These are phyloP conservation scores for Ammodytes marinus DNA, from an alignment of 2,113 vertebrate genomes.

Conservation along the genomic window DNA sequence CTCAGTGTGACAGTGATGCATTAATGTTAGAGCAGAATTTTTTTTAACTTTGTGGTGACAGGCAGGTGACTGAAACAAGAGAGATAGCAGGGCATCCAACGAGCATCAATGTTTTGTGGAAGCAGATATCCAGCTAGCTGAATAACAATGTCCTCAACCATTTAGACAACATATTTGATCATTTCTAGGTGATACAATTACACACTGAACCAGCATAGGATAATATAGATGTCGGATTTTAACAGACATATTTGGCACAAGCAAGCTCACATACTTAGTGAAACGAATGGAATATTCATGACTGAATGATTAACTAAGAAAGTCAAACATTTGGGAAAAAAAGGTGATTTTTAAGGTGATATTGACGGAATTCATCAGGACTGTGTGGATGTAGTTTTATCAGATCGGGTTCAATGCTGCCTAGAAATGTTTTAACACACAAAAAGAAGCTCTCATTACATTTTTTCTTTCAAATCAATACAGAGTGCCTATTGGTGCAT, in stretches of 20 bases:
- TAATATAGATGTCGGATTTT: background rate
- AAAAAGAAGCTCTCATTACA: background rate
- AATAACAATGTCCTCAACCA: background rate
- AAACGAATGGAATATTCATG: background rate
- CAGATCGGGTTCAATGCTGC: slow-evolving; percentile 7
- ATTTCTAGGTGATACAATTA: background rate
- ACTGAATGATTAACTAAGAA: background rate
- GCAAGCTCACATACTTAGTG: background rate
- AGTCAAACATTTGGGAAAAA: background rate
- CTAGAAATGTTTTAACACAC: background rate
- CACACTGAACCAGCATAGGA: background rate
- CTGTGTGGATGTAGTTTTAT: background rate
- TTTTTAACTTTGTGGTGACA: slow-evolving; percentile 8
- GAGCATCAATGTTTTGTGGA: background rate
- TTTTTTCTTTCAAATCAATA: background rate
- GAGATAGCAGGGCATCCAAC: background rate
- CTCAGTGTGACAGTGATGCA: slow-evolving; percentile 11
- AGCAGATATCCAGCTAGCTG: background rate
- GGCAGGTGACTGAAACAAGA: background rate
- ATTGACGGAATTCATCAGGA: too few relatives aligned
- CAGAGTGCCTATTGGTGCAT: background rate
- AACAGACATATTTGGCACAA: background rate
- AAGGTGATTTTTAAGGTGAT: too few relatives aligned
- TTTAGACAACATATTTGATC: background rate
- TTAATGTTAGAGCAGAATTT: slow-evolving; percentile 1